phyloP scores from a whole-genome alignment of 2,113 vertebrate genomes.

The Uria lomvia region DNA sequence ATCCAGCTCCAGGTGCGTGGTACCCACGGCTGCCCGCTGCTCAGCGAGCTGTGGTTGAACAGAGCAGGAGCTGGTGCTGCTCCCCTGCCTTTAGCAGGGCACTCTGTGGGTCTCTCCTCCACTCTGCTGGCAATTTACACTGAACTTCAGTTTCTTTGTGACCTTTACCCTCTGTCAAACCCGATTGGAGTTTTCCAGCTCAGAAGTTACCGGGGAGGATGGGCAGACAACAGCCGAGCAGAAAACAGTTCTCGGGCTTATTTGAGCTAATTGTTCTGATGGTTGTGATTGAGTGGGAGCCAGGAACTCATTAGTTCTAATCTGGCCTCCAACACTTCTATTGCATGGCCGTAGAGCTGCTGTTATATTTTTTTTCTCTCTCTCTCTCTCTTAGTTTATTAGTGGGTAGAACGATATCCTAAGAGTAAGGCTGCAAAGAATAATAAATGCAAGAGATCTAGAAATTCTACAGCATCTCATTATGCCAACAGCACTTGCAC shows the following conservation, averaged over 20 bases:
- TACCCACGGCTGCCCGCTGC: background rate
- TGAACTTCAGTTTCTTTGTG: background rate
- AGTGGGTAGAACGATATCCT: background rate
- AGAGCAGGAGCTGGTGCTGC: background rate
- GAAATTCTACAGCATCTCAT: background rate
- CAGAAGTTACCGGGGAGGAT: background rate
- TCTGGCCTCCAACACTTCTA: background rate
- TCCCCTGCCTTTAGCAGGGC: background rate
- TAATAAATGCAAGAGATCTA: background rate
- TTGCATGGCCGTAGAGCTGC: background rate
- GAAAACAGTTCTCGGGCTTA: background rate
- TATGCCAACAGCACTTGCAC: background rate
- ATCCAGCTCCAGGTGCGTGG: background rate
- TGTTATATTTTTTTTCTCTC: background rate
- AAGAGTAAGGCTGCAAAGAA: background rate
- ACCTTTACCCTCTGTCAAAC: conserved; percentile 29
- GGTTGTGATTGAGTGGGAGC: conserved; percentile 9
- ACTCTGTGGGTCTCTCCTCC: background rate
- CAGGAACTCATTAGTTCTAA: conserved; percentile 46
- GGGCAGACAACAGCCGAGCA: background rate
- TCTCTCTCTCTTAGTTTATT: background rate
- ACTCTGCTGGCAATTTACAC: background rate
- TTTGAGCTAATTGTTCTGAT: conserved; percentile 45
- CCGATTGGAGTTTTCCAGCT: background rate
- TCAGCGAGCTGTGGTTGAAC: background rate